Evolutionary conservation across 35 echinoderm and acorn worm species (phyloP), one percentile per base, ranked within the genome.

Genomic region (Heliocidaris tuberculata): DNA sequence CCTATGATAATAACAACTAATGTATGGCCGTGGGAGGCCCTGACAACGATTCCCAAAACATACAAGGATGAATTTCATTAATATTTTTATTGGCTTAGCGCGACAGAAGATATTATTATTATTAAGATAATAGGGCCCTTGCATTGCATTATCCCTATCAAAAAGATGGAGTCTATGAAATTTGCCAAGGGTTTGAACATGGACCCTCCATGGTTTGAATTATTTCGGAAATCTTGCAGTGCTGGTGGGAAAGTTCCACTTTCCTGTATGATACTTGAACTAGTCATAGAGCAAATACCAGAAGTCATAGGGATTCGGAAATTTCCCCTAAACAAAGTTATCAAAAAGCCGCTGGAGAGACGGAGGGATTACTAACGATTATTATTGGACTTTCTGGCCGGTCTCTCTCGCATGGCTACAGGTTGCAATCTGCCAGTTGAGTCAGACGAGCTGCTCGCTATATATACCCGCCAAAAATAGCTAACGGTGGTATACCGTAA

Each of bases 391-490:
- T 93, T 93, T 93, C 91, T 78, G 48, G 7, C 16, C 47, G 50
- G 13, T 32, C 91, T 93, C 48, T 48, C 31, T 59, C 10, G 48
- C 91, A 30, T 48, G 47, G 91, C 91, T 93, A 31, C 91, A 93
- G 91, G 91, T 93, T 59, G 50, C 50, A n/a, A 93, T 31, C 50
- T 49, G 91, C 47, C 2, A 49, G 47, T 10, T 93, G 91, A 93
- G 91, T 93, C 91, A 93, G 47, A 59, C 91, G 91, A 93, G 7
- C 47, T 0, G 91, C 48, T 59, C 29, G 13, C 91, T 59, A 19
- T 93, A 93, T 93, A 93, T 93, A 93, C 91, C 91, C 90, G 31
- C 91, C 32, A 31, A 93, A 93, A 93, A 93, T 93, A 93, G 91
- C 91, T 17, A 5, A 59, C 48, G 91, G 91, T 52, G 91, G 21